phyloP scores from a whole-genome alignment of 2,113 vertebrate species.

The Ceratotherium simum region DNA sequence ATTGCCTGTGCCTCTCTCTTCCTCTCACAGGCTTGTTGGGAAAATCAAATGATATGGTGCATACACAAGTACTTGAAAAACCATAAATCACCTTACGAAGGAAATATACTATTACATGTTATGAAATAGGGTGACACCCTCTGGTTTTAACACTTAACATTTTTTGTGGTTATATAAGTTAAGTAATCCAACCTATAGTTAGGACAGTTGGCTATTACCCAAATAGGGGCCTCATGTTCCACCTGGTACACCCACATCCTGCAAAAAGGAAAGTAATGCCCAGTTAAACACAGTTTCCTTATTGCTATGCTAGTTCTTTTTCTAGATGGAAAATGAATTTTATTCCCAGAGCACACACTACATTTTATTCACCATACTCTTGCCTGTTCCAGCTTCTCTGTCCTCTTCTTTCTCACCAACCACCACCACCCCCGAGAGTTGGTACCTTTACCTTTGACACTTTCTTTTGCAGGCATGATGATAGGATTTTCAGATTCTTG shows the following conservation, averaged over 20 bases:
- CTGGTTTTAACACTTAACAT: conserved; percentile 39
- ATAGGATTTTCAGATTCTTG: conserved; percentile 15
- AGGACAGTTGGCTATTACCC: conserved; percentile 39
- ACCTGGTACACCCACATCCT: conserved; percentile 36
- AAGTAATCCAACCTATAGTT: conserved; percentile 60
- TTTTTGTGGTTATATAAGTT: conserved; percentile 64
- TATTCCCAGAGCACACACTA: background rate
- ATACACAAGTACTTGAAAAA: conserved; percentile 32
- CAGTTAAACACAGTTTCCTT: background rate
- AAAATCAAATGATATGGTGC: background rate
- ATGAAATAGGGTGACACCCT: conserved; percentile 26
- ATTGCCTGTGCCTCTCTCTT: background rate
- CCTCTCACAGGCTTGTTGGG: background rate
- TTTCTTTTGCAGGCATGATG: background rate
- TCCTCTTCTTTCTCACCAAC: background rate
- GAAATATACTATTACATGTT: conserved; percentile 39
- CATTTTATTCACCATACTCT: background rate
- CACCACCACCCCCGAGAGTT: background rate
- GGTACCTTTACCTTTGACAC: background rate
- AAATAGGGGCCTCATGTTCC: background rate
- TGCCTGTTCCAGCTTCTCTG: background rate
- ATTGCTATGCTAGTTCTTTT: conserved; percentile 36
- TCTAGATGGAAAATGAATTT: background rate
- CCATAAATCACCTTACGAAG: conserved; percentile 31
- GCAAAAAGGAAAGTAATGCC: background rate